phyloP scores from a whole-genome alignment of 2,113 vertebrate genomes.

The Cromileptes altivelis region DNA sequence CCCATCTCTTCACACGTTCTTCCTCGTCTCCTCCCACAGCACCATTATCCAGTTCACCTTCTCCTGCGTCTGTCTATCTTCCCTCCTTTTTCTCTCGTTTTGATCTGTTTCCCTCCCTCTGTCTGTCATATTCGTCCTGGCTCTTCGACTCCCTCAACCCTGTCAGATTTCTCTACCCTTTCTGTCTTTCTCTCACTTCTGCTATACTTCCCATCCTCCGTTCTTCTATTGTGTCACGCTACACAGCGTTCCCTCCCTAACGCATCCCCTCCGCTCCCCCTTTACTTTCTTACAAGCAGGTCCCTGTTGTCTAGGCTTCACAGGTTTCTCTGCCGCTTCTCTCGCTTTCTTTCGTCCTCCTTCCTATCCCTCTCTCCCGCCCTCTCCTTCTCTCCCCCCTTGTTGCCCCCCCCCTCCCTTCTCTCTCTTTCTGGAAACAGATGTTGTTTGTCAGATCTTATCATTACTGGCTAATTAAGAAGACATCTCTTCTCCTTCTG shows the following conservation, averaged over 20 bases:
- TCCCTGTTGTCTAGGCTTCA: conserved; percentile 83
- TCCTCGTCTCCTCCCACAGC: conserved; percentile 33
- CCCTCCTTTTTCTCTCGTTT: conserved; percentile 57
- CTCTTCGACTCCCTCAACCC: conserved; percentile 78
- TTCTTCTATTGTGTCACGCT: conserved; percentile 82
- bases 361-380: conserved; percentile 38
- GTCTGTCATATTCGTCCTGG: conserved; percentile 79
- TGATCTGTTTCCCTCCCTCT: conserved; percentile 75
- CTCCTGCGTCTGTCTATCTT: conserved; percentile 60
- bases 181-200: conserved; percentile 78
- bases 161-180: conserved; percentile 78
- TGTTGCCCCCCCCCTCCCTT: conserved; percentile 18
- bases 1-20: conserved; percentile 79
- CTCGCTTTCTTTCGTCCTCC: conserved; percentile 42
- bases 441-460: conserved; percentile 91
- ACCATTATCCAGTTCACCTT: conserved; percentile 74
- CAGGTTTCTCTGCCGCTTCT: conserved; percentile 73
- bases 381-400: conserved; percentile 54
- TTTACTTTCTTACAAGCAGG: conserved; percentile 80
- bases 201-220: conserved; percentile 73
- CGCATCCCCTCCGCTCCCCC: conserved; percentile 71
- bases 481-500: conserved; percentile 83
- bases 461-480: conserved; percentile 89
- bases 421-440: conserved; percentile 83
- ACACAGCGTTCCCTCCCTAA: conserved; percentile 76